Percentiles rank a stretch among this genome's conserved stretches.
Conservation (phyloP, 1,140 invertebrate genomes). For the Trissolcus basalis region DNA sequence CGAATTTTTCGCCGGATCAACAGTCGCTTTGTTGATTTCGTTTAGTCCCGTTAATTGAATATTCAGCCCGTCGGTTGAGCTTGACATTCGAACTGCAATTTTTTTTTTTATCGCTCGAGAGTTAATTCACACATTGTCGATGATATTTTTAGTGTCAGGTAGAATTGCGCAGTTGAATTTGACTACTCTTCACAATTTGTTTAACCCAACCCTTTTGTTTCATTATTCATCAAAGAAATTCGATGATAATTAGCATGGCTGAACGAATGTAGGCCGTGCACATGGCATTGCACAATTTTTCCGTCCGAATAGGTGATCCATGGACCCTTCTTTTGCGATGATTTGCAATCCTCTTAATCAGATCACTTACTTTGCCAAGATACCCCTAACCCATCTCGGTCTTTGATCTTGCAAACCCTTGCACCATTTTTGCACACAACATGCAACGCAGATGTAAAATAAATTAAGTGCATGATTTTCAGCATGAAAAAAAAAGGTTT, state of each 20-base stretch:
- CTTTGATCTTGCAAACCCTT: slow-evolving; percentile 11
- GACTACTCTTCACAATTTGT: no score
- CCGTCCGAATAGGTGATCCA: slow-evolving; percentile 2
- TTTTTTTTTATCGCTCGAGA: neutral
- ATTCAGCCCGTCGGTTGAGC: slow-evolving; percentile 23
- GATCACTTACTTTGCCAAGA: slow-evolving; percentile 10
- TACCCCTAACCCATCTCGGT: neutral
- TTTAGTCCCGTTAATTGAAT: slow-evolving; percentile 30
- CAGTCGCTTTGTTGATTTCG: slow-evolving; percentile 42
- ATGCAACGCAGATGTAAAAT: neutral
- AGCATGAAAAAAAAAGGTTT: no score
- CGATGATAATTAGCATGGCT: neutral
- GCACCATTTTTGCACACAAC: neutral
- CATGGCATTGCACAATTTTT: slow-evolving; percentile 7
- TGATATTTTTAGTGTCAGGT: no score
- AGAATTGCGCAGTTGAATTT: no score
- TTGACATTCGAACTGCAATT: neutral
- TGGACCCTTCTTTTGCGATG: neutral
- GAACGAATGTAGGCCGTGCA: slow-evolving; percentile 5
- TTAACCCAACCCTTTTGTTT: no score
- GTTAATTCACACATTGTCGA: no score
- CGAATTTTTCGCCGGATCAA: slow-evolving; percentile 21
- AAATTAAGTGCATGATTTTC: neutral
- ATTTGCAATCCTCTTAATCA: slow-evolving; percentile 18
- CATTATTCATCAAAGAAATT: no score